These are phyloP conservation scores for Crotophaga sulcirostris DNA, from an alignment of 2,113 vertebrate genomes.

Conservation along the genomic window DNA sequence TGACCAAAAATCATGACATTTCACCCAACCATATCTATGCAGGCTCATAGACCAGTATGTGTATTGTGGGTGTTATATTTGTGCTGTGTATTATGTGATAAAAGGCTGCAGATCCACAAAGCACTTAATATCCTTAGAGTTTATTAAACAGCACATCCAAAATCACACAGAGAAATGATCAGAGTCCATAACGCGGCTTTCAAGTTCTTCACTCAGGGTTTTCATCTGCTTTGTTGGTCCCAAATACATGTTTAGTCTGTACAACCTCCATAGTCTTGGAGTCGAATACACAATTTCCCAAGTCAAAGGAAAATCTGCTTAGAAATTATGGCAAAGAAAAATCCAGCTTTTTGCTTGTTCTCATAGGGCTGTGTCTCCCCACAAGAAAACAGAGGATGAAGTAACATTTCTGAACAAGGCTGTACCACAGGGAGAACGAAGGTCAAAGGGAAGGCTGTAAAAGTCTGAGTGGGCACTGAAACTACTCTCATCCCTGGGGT, in stretches of 20 bases:
- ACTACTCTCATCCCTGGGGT: background rate
- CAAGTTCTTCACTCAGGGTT: background rate
- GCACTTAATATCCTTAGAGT: background rate
- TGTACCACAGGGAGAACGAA: background rate
- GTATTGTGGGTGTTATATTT: background rate
- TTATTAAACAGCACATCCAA: background rate
- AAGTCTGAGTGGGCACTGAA: background rate
- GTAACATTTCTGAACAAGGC: background rate
- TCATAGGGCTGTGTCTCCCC: background rate
- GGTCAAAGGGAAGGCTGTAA: background rate
- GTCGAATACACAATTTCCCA: background rate
- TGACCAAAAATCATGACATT: background rate
- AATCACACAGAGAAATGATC: background rate
- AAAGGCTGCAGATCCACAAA: background rate
- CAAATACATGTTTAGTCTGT: background rate
- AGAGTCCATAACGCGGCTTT: background rate
- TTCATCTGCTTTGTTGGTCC: background rate
- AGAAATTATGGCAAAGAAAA: background rate
- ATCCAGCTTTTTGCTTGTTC: background rate
- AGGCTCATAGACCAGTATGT: accelerated
- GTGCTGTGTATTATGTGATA: background rate
- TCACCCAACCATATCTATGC: background rate
- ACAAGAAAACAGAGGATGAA: accelerated
- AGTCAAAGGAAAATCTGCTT: background rate
- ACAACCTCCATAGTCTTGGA: background rate